Conservation (phyloP, 2,113 vertebrate genomes). For the Pseudorectes ferrugineus region DNA sequence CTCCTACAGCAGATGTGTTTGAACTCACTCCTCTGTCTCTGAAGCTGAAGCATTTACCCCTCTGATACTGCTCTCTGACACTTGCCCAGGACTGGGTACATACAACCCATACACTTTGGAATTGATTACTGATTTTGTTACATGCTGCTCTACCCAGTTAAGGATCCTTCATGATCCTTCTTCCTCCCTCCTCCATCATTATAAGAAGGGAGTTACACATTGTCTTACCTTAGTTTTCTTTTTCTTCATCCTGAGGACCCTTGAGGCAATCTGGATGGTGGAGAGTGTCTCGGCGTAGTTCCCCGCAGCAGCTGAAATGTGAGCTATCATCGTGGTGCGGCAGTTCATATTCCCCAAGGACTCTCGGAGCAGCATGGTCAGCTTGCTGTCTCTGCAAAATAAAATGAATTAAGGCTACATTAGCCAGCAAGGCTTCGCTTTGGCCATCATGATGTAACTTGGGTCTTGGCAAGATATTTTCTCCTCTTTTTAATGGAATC, state of each 20-base stretch:
- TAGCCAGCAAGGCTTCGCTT: constrained; percentile 45
- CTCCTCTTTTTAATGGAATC: constrained; percentile 55
- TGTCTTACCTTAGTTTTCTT: constrained; percentile 95
- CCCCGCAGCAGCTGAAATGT: constrained; percentile 89
- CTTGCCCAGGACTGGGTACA: not conserved
- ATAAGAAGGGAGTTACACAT: not conserved
- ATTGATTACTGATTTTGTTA: not conserved
- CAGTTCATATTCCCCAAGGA: constrained; percentile 99
- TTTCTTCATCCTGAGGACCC: constrained; percentile 97
- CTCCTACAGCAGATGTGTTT: not conserved
- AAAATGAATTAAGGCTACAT: constrained; percentile 70
- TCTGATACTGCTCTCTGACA: not conserved
- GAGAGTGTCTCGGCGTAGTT: constrained; percentile 94
- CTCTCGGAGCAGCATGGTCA: constrained; percentile 98
- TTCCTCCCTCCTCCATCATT: not conserved
- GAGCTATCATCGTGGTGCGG: constrained; percentile 98
- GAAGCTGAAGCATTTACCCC: not conserved
- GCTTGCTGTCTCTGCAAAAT: constrained; percentile 93
- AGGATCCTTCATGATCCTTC: not conserved
- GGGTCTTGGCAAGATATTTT: constrained; percentile 9
- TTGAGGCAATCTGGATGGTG: constrained; percentile 94
- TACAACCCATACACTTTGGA: not conserved
- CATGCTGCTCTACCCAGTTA: not conserved
- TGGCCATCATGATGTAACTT: constrained; percentile 38
- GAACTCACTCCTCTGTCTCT: not conserved